These are phyloP conservation scores for Gymnoscelis rufifasciata DNA, from an alignment of 2,888 invertebrate genomes.

Conservation along the genomic window DNA sequence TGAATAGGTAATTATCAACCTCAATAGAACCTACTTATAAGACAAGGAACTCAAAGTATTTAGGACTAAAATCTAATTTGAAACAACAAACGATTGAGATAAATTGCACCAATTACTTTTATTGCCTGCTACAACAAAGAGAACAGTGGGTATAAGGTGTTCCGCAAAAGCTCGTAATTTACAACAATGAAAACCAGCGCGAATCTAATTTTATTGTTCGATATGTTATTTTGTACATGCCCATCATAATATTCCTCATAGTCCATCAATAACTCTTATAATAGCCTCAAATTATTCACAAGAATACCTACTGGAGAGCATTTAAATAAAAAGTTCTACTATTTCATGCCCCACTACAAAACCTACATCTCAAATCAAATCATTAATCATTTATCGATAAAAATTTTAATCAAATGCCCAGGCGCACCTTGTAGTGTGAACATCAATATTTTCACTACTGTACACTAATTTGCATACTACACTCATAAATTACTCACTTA, in stretches of 20 bases:
- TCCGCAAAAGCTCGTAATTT: neutral
- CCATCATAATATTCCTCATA: too few relatives aligned
- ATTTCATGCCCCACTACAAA: too few relatives aligned
- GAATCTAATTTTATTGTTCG: too few relatives aligned
- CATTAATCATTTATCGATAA: neutral
- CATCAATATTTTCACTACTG: conserved; percentile 31
- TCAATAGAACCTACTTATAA: neutral
- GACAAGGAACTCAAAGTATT: neutral
- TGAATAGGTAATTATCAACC: too few relatives aligned
- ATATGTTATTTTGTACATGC: too few relatives aligned
- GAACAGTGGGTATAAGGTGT: neutral
- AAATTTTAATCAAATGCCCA: neutral
- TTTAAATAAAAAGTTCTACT: too few relatives aligned
- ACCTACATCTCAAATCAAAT: too few relatives aligned
- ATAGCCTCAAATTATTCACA: too few relatives aligned
- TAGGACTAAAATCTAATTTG: neutral
- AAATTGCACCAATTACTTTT: conserved; percentile 66
- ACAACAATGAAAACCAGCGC: neutral
- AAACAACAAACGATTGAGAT: conserved; percentile 47
- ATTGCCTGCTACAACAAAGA: conserved; percentile 30
- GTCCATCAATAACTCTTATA: too few relatives aligned
- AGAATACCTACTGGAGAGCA: neutral
- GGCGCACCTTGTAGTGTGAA: conserved; percentile 29
- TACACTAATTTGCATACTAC: conserved; percentile 31
- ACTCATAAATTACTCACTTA: conserved; percentile 27